Base-by-base conservation (phyloP, 2,888 invertebrate species). In the Odontocerum albicorne region DNA sequence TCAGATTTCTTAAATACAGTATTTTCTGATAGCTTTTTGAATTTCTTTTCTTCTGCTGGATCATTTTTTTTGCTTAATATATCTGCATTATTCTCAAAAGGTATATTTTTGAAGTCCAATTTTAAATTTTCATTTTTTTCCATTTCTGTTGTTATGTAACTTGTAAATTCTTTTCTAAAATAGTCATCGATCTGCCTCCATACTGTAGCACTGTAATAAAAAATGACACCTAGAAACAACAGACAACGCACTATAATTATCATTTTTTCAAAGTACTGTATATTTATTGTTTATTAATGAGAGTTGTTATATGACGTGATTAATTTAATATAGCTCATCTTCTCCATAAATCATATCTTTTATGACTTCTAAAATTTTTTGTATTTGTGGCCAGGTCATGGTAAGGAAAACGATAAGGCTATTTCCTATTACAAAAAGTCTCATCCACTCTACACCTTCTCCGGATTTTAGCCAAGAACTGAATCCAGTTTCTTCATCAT, bases 351-450 rank as follows among this genome's bases (percentile, higher is more conserved):
- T 66, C 73, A 77, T 75, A 59, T 82, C 79, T 47, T 70, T 72
- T 49, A 83, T 63, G 65, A 78, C 79, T 45, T 74, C 72, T 54
- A 80, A 75, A 8, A 79, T 74, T 60, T 82, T 77, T 65, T 84
- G 82, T 62, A 90, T 72, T 62, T 86, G 85, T 0, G 91, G 90
- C 81, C 87, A 88, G 10, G 84, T 83, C 72, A 90, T 76, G 0
- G 88, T 85, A 10, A 87, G 72, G 57, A 90, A 82, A 62, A 90
- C 74, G 57, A 88, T 79, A 38, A 90, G 68, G 19, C 87, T 85
- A 71, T 91, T 91, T 35, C 87, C 85, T 55, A 91, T 74, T 16
- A 91, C 88, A 68, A 91, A 91, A n/a, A 90, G 72, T 70, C 86
- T 86, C 84, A 91, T 84, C 71, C 86, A 88, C 66, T 88, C 88